Evolutionary conservation across 2,113 vertebrate species (phyloP).

Genomic region (Amia ocellicauda): DNA sequence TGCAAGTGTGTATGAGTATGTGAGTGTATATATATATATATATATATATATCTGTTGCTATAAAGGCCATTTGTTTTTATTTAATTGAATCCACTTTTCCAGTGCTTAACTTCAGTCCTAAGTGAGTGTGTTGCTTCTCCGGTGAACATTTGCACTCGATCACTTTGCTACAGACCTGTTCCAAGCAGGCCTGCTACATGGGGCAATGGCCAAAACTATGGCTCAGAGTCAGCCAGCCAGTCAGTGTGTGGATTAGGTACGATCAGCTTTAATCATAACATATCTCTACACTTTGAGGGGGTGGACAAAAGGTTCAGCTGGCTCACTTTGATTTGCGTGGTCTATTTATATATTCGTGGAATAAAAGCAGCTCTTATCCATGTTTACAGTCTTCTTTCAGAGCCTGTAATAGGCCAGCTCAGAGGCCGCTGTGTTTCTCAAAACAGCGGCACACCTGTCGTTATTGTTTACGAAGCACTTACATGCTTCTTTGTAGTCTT

Average conservation of each 20-base stretch:
- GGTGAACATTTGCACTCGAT: too few species aligned
- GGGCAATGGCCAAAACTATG: not conserved
- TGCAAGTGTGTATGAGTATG: too few species aligned
- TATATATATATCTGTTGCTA: not conserved
- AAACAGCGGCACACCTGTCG: slow-evolving; percentile 7
- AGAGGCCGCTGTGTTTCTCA: not conserved
- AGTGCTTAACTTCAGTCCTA: too few species aligned
- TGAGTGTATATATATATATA: not conserved
- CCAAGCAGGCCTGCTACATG: too few species aligned
- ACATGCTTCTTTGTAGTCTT: not conserved
- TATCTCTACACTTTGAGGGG: not conserved
- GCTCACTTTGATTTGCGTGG: slow-evolving; percentile 3
- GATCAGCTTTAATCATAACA: slow-evolving; percentile 4
- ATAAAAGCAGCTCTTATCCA: slow-evolving; percentile 8
- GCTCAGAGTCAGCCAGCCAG: not conserved
- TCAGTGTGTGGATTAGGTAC: slow-evolving; percentile 1
- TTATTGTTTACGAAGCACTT: not conserved
- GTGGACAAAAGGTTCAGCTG: not conserved
- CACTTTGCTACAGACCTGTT: too few species aligned
- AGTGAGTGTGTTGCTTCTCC: too few species aligned
- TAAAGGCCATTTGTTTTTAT: not conserved
- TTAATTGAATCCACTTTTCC: too few species aligned
- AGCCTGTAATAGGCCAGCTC: not conserved
- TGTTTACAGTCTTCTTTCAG: too few species aligned
- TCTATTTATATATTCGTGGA: not conserved